phyloP scores from a whole-genome alignment of 2,797 vertebrate species.

The Epinephelus awoara region DNA sequence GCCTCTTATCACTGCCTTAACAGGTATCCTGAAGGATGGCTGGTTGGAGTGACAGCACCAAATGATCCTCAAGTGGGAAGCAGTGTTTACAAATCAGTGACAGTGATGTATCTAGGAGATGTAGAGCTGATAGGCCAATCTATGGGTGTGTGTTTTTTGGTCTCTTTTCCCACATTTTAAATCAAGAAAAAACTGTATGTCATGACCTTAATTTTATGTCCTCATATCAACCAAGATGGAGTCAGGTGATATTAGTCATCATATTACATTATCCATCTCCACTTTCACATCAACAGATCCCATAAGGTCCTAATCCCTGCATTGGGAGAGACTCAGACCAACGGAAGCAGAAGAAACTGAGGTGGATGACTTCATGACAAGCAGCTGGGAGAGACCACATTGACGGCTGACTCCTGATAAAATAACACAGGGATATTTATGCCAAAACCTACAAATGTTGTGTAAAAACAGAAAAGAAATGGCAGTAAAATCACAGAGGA shows the following conservation, averaged over 20 bases:
- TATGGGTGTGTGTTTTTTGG: conserved; percentile 25
- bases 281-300: conserved; percentile 21
- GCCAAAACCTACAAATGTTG: conserved; percentile 26
- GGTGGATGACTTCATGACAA: conserved; percentile 50
- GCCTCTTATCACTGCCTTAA: conserved; percentile 71
- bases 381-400: conserved; percentile 47
- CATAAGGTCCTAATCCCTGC: conserved; percentile 8
- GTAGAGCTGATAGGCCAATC: conserved; percentile 31
- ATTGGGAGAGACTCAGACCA: conserved; percentile 35
- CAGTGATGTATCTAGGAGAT: conserved; percentile 47
- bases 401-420: conserved; percentile 25
- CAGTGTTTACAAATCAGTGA: conserved; percentile 39
- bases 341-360: conserved; percentile 48
- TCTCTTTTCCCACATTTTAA: background rate
- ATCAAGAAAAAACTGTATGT: no score
- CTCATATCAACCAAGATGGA: background rate
- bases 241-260: conserved; percentile 10
- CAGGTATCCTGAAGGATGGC: conserved; percentile 54
- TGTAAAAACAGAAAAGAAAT: conserved; percentile 11
- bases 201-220: no score
- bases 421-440: conserved; percentile 3
- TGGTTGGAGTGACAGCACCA: conserved; percentile 44
- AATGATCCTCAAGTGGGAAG: conserved; percentile 60
- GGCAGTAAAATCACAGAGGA: conserved; percentile 5
- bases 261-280: conserved; percentile 10